Evolutionary conservation across 2,113 vertebrate species (phyloP).

Genomic region (Myrmecobius fasciatus): DNA sequence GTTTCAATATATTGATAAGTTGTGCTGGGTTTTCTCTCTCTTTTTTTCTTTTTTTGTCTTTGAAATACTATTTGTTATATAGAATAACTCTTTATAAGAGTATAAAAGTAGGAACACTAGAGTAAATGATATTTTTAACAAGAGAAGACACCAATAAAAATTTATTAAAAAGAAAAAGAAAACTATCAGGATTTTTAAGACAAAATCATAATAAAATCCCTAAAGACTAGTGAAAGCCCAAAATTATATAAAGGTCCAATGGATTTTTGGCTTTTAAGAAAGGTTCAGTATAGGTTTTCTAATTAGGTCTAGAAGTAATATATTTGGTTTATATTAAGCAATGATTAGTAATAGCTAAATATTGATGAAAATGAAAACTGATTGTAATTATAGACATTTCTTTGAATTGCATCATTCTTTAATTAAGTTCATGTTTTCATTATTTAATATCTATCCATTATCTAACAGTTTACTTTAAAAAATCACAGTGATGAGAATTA

Average conservation of each 20-base stretch:
- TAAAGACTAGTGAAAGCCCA: neutral
- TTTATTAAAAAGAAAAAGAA: no score
- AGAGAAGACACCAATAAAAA: no score
- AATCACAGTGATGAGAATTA: neutral
- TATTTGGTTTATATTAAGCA: neutral
- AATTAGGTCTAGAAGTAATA: neutral
- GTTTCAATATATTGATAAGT: no score
- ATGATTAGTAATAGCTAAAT: neutral
- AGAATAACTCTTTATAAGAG: no score
- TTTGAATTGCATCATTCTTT: neutral
- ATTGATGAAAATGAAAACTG: no score
- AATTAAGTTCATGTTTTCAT: neutral
- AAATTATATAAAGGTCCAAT: neutral
- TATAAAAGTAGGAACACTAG: no score
- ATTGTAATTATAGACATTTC: neutral
- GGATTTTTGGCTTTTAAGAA: constrained; percentile 24
- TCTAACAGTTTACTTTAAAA: neutral
- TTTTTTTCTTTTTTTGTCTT: no score
- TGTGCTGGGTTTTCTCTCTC: no score
- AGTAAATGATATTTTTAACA: no score
- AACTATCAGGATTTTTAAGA: neutral
- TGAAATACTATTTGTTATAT: no score
- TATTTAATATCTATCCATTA: neutral
- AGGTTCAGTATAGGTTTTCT: constrained; percentile 19
- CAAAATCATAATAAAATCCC: constrained; percentile 19